Conservation (phyloP, 1,140 invertebrate genomes). For the Camponotus vicinus region DNA sequence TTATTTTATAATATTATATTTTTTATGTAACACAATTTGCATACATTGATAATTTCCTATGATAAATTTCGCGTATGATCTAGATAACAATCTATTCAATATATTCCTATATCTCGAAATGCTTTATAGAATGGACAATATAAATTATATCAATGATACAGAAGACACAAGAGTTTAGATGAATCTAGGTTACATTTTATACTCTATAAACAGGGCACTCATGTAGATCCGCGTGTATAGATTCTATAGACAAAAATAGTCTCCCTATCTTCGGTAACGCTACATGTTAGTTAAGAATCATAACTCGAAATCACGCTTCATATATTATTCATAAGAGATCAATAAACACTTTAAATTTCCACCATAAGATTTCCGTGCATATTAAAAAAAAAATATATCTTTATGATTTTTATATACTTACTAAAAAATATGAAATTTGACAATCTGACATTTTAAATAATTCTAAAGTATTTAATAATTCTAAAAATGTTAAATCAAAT, state of each 20-base stretch:
- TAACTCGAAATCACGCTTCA: neutral
- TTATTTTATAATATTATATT: constrained; percentile 9
- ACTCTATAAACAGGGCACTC: neutral
- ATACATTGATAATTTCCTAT: neutral
- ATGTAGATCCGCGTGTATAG: neutral
- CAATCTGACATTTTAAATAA: neutral
- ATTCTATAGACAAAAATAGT: constrained; percentile 26
- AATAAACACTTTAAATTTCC: neutral
- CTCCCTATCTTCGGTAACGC: neutral
- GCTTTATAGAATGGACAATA: neutral
- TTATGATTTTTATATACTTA: neutral
- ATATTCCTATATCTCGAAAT: neutral
- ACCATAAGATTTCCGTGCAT: neutral
- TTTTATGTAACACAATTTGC: neutral
- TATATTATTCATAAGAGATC: constrained; percentile 1
- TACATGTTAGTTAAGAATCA: neutral
- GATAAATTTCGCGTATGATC: neutral
- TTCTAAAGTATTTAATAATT: neutral
- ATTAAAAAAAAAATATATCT: neutral
- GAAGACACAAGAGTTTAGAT: neutral
- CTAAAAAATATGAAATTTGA: neutral
- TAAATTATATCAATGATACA: constrained; percentile 34
- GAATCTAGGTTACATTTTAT: constrained; percentile 31
- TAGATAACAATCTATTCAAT: neutral
- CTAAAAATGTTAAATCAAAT: no score